phyloP scores from a whole-genome alignment of 2,113 vertebrate genomes.

The Brachirus orientalis region DNA sequence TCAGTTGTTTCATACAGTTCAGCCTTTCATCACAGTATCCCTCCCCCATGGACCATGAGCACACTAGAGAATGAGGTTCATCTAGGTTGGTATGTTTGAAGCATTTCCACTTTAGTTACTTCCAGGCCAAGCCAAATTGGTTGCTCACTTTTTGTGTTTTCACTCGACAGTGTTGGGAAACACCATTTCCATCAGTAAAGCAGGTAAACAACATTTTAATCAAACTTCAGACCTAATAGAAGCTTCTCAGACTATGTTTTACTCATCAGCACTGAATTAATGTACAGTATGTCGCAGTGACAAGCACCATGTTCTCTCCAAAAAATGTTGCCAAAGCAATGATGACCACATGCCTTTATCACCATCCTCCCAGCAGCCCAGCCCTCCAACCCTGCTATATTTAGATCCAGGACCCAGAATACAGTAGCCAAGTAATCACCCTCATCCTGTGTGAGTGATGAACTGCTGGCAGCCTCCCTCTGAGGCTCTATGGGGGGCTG shows the following conservation, averaged over 20 bases:
- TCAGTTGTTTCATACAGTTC: too few species aligned
- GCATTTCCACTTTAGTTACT: too few species aligned
- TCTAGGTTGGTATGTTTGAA: too few species aligned
- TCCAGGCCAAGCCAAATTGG: too few species aligned
- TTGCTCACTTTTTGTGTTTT: too few species aligned
- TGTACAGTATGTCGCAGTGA: neutral
- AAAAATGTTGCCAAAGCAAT: slow-evolving; percentile 47
- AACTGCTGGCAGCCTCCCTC: slow-evolving; percentile 54
- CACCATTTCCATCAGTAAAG: too few species aligned
- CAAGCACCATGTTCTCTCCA: neutral
- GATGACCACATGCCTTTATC: slow-evolving; percentile 60
- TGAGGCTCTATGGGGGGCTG: slow-evolving; percentile 37
- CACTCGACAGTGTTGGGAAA: too few species aligned
- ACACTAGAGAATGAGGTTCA: too few species aligned
- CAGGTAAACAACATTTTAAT: too few species aligned
- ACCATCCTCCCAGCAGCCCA: slow-evolving; percentile 17
- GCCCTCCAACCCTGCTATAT: slow-evolving; percentile 63
- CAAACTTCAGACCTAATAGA: neutral
- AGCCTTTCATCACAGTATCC: too few species aligned
- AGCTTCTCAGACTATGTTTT: neutral
- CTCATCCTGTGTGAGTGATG: slow-evolving; percentile 77
- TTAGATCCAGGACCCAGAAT: slow-evolving; percentile 70
- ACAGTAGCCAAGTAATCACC: slow-evolving; percentile 73
- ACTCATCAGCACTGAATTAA: neutral
- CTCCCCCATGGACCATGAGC: too few species aligned